These are phyloP conservation scores for Armadillidium nasatum DNA, from an alignment of 1,140 invertebrate species.

Conservation along the genomic window DNA sequence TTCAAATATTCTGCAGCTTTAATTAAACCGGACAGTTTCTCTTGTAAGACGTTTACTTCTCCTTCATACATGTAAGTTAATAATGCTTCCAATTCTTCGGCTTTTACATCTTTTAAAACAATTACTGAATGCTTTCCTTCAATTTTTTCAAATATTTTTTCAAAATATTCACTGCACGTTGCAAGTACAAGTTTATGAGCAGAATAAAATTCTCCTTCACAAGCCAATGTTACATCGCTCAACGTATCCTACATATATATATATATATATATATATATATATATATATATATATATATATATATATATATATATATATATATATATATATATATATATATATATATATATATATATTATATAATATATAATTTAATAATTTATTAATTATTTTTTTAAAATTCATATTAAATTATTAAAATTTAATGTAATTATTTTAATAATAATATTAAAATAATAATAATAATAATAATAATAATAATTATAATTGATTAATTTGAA, in stretches of 20 bases:
- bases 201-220: conserved; percentile 27
- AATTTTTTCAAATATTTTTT: conserved; percentile 27
- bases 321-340: too few species aligned
- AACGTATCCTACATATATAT: neutral
- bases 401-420: neutral
- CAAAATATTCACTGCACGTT: conserved; percentile 28
- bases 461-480: too few species aligned
- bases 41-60: conserved; percentile 29
- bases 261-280: neutral
- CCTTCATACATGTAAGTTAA: conserved; percentile 32
- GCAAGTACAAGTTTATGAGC: conserved; percentile 28
- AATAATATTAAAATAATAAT: too few species aligned
- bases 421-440: neutral
- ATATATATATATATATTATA: too few species aligned
- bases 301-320: too few species aligned
- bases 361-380: too few species aligned
- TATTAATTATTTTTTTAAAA: neutral
- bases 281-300: too few species aligned
- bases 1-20: conserved; percentile 30
- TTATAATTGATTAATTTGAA: too few species aligned
- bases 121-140: conserved; percentile 28
- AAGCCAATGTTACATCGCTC: conserved; percentile 27
- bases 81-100: conserved; percentile 24
- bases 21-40: conserved; percentile 27
- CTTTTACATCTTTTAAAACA: conserved; percentile 23